A percentile compares a stretch with the other conserved stretches of the same genome.
These are phyloP conservation scores for Neosilurus mollespiculum DNA, from an alignment of 2,797 vertebrate genomes.

Conservation along the genomic window DNA sequence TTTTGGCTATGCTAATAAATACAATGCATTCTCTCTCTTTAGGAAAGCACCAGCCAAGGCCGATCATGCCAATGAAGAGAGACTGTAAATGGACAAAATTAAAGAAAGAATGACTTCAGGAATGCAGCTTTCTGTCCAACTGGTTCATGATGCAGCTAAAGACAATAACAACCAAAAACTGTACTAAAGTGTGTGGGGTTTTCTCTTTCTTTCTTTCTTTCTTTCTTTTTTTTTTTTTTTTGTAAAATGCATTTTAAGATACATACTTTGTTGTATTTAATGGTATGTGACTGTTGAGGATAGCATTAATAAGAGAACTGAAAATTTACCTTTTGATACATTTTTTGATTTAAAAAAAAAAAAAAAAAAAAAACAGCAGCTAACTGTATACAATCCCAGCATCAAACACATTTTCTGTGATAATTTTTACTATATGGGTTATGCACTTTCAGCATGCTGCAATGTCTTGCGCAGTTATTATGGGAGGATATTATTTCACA, in stretches of 20 bases:
- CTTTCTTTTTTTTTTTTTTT: neutral
- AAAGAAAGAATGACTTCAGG: neutral
- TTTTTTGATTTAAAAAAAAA: neutral
- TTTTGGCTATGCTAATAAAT: neutral
- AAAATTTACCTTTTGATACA: neutral
- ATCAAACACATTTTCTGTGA: constrained; percentile 12
- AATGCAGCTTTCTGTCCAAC: neutral
- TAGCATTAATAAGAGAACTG: neutral
- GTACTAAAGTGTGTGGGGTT: neutral
- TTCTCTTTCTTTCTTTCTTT: neutral
- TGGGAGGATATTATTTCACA: constrained; percentile 45
- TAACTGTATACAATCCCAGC: neutral
- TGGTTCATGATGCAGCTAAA: neutral
- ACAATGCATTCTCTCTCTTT: constrained; percentile 5
- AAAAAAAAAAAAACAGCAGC: neutral
- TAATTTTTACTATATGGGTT: neutral
- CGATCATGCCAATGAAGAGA: constrained; percentile 32
- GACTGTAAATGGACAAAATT: neutral
- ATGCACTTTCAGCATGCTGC: neutral
- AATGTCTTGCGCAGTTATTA: neutral
- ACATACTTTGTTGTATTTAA: neutral
- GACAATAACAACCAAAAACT: neutral
- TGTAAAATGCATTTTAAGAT: neutral
- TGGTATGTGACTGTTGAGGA: neutral
- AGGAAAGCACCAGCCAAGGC: constrained; percentile 48